Evolutionary conservation across 2,888 invertebrate species (phyloP).

Genomic region (Amiota communis): DNA sequence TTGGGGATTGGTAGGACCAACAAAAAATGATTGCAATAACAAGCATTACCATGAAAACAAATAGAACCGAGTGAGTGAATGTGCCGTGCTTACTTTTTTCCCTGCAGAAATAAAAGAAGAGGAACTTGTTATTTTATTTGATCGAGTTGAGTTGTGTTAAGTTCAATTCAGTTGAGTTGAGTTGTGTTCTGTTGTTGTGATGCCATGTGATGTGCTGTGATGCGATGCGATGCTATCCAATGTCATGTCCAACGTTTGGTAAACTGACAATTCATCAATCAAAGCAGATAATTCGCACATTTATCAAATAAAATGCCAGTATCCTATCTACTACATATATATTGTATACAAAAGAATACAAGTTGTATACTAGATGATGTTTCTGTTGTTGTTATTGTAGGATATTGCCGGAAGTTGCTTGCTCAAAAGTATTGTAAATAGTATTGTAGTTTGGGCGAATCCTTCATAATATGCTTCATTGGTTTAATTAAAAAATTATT

Average conservation of each 20-base stretch:
- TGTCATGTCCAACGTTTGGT: slow-evolving; percentile 27
- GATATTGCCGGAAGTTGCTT: not conserved
- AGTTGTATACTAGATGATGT: too few relatives aligned
- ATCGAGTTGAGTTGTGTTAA: too few relatives aligned
- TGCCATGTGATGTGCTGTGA: too few relatives aligned
- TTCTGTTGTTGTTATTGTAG: too few relatives aligned
- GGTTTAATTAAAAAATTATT: slow-evolving; percentile 15
- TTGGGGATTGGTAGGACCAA: too few relatives aligned
- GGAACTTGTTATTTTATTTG: not conserved
- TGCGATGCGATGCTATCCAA: too few relatives aligned
- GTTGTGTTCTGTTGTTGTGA: not conserved
- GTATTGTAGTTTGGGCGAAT: not conserved
- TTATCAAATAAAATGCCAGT: slow-evolving; percentile 43
- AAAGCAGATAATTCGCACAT: slow-evolving; percentile 49
- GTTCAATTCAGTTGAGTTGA: too few relatives aligned
- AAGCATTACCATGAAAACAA: slow-evolving; percentile 11
- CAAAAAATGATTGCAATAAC: slow-evolving; percentile 4
- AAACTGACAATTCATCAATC: slow-evolving; percentile 50
- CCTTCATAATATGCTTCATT: not conserved
- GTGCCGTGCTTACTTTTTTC: not conserved
- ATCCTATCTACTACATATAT: too few relatives aligned
- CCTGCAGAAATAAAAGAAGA: not conserved
- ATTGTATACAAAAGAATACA: too few relatives aligned
- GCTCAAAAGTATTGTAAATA: not conserved
- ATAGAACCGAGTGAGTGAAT: not conserved